Percentiles rank a stretch among this genome's conserved stretches.
phyloP scores from a whole-genome alignment of 53 echinoderm and acorn worm genomes.

The Henricia sp. region DNA sequence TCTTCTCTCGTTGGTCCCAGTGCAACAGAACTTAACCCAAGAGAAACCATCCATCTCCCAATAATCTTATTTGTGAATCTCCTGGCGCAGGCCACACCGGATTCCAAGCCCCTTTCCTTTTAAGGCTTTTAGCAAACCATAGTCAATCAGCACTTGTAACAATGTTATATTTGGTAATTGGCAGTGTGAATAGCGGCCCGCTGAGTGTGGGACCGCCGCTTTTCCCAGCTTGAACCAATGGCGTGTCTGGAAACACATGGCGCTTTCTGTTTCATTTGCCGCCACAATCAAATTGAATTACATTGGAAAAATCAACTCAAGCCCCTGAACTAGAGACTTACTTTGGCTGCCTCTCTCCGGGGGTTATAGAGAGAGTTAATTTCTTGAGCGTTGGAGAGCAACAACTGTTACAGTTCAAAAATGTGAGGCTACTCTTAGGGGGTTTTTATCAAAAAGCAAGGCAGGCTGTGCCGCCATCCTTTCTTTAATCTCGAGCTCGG shows the following conservation, averaged over 20 bases:
- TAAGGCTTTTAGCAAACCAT: neutral
- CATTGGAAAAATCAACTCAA: conserved; percentile 52
- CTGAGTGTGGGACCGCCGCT: conserved; percentile 42
- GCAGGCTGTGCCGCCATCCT: conserved; percentile 37
- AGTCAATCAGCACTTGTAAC: conserved; percentile 28
- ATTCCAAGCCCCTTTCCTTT: conserved; percentile 2
- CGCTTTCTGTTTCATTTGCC: conserved; percentile 52
- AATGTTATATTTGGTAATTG: conserved; percentile 62
- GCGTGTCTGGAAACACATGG: conserved; percentile 46
- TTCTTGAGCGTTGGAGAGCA: conserved; percentile 36
- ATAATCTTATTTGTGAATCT: conserved; percentile 8
- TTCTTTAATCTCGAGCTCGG: conserved; percentile 31
- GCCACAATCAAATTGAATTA: conserved; percentile 65
- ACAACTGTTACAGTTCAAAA: conserved; percentile 72
- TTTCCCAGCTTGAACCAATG: conserved; percentile 51
- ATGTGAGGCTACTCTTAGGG: conserved; percentile 43
- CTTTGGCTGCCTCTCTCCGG: conserved; percentile 26
- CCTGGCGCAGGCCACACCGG: neutral
- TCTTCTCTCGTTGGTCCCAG: too few species aligned
- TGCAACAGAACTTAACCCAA: too few species aligned
- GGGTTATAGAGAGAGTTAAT: conserved; percentile 42
- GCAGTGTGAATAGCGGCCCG: conserved; percentile 30
- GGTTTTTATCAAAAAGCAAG: conserved; percentile 50
- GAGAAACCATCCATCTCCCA: too few species aligned
- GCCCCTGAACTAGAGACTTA: conserved; percentile 18